phyloP scores from a whole-genome alignment of 37 sponge, comb jelly and placozoan genomes.

The Chondrosia reniformis region DNA sequence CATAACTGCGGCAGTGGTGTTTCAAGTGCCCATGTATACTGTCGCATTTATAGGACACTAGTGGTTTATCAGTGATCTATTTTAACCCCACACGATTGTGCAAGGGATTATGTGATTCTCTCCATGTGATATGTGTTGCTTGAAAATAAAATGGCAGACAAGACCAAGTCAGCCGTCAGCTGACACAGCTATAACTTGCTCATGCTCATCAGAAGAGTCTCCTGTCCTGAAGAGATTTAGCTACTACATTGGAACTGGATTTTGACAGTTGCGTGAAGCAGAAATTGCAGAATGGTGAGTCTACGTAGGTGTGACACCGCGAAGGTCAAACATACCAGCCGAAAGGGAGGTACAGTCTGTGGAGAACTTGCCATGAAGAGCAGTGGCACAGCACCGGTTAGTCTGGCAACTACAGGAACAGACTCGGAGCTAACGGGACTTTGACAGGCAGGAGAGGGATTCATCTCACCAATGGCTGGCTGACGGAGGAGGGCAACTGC shows the following conservation, averaged over 20 bases:
- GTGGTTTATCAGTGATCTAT: too few relatives aligned
- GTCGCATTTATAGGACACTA: too few relatives aligned
- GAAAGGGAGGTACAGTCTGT: background rate
- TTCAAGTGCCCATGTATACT: too few relatives aligned
- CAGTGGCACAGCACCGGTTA: background rate
- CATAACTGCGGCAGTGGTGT: too few relatives aligned
- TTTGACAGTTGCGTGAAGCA: background rate
- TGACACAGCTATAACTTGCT: background rate
- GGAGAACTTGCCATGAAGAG: background rate
- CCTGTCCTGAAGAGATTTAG: background rate
- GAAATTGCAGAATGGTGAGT: background rate
- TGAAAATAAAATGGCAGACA: too few relatives aligned
- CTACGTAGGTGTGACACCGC: background rate
- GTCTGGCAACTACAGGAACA: background rate
- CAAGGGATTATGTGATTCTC: too few relatives aligned
- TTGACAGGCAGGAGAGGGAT: background rate
- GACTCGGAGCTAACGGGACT: slow-evolving; percentile 8
- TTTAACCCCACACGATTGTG: too few relatives aligned
- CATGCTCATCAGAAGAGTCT: background rate
- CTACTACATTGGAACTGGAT: background rate
- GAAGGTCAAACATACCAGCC: background rate
- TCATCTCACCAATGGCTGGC: slow-evolving; percentile 3
- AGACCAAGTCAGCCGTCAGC: background rate
- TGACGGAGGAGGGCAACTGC: slow-evolving; percentile 3
- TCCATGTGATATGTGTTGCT: too few relatives aligned